Conservation (phyloP, 2,888 invertebrate genomes). For the Stenotaenia linearis region DNA sequence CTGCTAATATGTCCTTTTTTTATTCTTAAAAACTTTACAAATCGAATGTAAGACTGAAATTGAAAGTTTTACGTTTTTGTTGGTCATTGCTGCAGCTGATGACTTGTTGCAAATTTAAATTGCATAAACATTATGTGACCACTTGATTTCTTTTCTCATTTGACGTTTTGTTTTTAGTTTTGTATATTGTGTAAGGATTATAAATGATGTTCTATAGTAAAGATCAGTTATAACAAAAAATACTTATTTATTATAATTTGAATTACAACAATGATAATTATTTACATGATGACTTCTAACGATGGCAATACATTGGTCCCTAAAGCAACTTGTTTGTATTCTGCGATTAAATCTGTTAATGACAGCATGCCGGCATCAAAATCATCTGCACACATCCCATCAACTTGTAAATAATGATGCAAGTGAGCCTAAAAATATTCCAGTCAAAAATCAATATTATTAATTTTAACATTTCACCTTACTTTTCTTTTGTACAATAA, state of each 20-base stretch:
- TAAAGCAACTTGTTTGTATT: slow-evolving; percentile 33
- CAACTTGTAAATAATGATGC: slow-evolving; percentile 49
- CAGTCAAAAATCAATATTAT: slow-evolving; percentile 29
- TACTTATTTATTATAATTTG: no score
- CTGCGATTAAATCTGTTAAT: slow-evolving; percentile 35
- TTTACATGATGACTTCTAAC: not conserved
- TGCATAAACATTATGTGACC: not conserved
- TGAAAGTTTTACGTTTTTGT: not conserved
- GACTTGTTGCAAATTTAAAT: not conserved
- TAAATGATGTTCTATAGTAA: not conserved
- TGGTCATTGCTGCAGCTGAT: not conserved
- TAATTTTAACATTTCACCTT: slow-evolving; percentile 37
- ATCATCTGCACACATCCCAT: slow-evolving; percentile 46
- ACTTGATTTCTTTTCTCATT: not conserved
- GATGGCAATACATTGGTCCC: not conserved
- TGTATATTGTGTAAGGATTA: not conserved
- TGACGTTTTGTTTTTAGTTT: not conserved
- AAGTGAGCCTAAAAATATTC: slow-evolving; percentile 46
- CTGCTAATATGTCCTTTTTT: not conserved
- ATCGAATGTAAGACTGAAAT: not conserved
- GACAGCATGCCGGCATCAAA: slow-evolving; percentile 40
- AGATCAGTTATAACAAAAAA: not conserved
- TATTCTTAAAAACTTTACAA: not conserved
- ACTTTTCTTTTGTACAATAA: slow-evolving; percentile 47
- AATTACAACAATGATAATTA: no score